phyloP scores from a whole-genome alignment of 2,797 vertebrate genomes.

The Buceros bicornis region DNA sequence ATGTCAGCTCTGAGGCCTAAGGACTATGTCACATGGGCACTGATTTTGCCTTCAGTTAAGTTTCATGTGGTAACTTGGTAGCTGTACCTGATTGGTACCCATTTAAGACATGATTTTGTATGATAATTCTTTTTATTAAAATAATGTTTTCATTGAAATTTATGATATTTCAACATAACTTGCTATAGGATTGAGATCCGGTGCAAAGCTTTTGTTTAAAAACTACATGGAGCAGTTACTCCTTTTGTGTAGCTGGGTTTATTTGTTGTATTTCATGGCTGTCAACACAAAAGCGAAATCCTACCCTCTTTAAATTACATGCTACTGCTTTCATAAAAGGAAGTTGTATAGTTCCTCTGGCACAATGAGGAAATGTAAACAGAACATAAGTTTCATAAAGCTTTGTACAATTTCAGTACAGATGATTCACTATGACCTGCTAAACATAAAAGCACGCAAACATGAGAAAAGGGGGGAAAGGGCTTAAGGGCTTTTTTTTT shows the following conservation, averaged over 20 bases:
- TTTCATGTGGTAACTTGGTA: not conserved
- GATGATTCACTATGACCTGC: not conserved
- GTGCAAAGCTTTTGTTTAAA: not conserved
- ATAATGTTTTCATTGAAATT: not conserved
- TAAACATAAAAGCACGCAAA: not conserved
- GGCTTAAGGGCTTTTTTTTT: not conserved
- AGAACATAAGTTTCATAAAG: not conserved
- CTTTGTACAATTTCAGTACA: not conserved
- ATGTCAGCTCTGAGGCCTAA: not conserved
- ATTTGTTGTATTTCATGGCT: constrained; percentile 5
- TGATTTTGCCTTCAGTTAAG: not conserved
- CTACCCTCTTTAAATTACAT: not conserved
- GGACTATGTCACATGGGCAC: fast-evolving
- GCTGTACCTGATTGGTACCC: not conserved
- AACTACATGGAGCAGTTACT: not conserved
- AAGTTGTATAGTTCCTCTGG: not conserved
- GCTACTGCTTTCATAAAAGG: not conserved
- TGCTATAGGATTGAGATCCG: not conserved
- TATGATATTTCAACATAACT: not conserved
- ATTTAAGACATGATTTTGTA: not conserved
- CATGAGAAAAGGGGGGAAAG: not conserved
- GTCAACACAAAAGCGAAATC: not conserved
- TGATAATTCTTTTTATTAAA: not conserved
- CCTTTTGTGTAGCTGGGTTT: not conserved
- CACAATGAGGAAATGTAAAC: constrained; percentile 19